Conservation (phyloP, 2,888 invertebrate species). For the Drosophila neoperkinsi region DNA sequence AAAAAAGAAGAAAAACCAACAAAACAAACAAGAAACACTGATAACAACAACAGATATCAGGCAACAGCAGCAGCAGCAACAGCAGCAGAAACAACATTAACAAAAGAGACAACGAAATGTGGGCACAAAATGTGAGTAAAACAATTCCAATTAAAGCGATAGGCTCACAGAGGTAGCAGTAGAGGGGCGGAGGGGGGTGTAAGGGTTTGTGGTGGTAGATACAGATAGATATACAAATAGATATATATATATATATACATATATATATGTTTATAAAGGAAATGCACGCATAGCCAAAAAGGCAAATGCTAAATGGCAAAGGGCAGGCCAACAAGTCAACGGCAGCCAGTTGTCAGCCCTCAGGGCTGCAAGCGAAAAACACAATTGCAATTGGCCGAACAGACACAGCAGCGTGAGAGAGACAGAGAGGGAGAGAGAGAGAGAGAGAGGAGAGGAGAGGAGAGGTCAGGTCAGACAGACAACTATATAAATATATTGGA, state of each 20-base stretch:
- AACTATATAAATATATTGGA: constrained; percentile 57
- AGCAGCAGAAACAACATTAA: constrained; percentile 38
- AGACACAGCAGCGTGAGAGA: neutral
- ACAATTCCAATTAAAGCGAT: constrained; percentile 71
- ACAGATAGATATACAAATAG: constrained; percentile 22
- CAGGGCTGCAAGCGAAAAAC: constrained; percentile 36
- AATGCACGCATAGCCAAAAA: constrained; percentile 53
- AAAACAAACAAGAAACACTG: constrained; percentile 35
- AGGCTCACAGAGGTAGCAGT: constrained; percentile 27
- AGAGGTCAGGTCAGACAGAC: constrained; percentile 9
- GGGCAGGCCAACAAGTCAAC: constrained; percentile 49
- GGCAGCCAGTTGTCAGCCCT: constrained; percentile 35
- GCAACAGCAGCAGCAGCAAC: constrained; percentile 23
- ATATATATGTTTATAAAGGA: constrained; percentile 43
- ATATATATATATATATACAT: constrained; percentile 1
- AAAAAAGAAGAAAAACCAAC: constrained; percentile 7
- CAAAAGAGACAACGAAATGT: constrained; percentile 58
- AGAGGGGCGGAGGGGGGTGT: neutral
- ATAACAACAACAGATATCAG: constrained; percentile 66
- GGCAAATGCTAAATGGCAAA: constrained; percentile 27
- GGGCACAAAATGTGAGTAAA: constrained; percentile 65
- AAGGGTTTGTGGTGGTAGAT: constrained; percentile 19
- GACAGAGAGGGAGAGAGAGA: neutral
- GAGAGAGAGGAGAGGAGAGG: neutral
- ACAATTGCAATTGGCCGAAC: constrained; percentile 36